Base-by-base conservation (phyloP, 2,888 invertebrate genomes). In the Teinopalpus imperialis region DNA sequence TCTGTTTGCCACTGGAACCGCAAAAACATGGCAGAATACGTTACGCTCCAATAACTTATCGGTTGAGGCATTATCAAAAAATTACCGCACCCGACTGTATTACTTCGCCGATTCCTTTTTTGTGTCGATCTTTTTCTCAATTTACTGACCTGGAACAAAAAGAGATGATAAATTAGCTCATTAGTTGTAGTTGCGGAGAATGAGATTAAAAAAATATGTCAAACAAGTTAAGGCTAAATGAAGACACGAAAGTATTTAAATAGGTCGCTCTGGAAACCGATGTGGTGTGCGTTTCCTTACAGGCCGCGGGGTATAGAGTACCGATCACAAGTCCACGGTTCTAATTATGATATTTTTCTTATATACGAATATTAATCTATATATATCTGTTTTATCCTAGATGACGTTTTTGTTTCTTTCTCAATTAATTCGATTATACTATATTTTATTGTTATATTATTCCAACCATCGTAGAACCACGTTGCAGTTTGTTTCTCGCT, bases 61-160 rank as follows among this genome's bases (percentile, higher is more conserved):
- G 9, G 29, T 36, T 29, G 31, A 18, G 23, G 20, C 21, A 45
- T 21, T 12, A 16, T 34, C 32, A 34, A 45, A 40, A 29, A 26
- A 39, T 32, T 34, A 36, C 35, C 24, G 27, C 35, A 27, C 26
- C 23, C 27, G 21, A 29, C 14, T n/a, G 9, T 9, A 29, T 20
- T 27, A 29, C 29, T 31, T 16, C 18, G 30, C 27, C 13, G 13
- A 20, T 29, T 20, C 6, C 13, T 18, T 20, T n/a, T 31, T 31
- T n/a, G n/a, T n/a, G n/a, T n/a, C n/a, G n/a, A n/a, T n/a, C n/a
- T 35, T 21, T 30, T 35, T 30, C n/a, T 9, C 9, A 2, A 7
- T 16, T 20, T 39, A 44, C 44, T 37, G 26, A 44, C 44, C 44
- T 44, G 44, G 8, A 44, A 44, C 44, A 44, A 44, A 43, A 13